A percentile compares a stretch with the other conserved stretches of the same genome.
phyloP scores from a whole-genome alignment of 1,140 invertebrate species.

The Maconellicoccus hirsutus region DNA sequence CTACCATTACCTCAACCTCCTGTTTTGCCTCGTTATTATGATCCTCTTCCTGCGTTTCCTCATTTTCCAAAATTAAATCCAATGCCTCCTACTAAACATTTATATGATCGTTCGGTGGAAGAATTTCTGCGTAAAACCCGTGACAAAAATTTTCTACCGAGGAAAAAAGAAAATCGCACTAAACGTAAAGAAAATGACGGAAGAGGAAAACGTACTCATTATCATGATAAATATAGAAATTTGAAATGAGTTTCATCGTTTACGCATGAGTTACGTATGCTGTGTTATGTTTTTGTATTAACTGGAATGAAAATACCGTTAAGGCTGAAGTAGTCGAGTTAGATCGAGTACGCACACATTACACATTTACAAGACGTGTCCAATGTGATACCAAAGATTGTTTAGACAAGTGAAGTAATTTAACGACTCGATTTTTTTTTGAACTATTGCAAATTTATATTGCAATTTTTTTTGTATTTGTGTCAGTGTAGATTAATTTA shows the following conservation, averaged over 20 bases:
- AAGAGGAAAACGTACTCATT: not conserved
- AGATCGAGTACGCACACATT: not conserved
- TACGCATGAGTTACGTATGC: not conserved
- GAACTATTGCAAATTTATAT: too few species aligned
- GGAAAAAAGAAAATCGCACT: not conserved
- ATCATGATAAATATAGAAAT: not conserved
- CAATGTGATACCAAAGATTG: not conserved
- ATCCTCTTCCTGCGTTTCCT: conserved; percentile 10
- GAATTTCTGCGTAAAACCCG: not conserved
- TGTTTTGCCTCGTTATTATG: conserved; percentile 25
- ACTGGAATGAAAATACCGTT: not conserved
- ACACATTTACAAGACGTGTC: not conserved
- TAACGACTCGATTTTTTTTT: too few species aligned
- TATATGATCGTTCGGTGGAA: not conserved
- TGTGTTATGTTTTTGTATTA: not conserved
- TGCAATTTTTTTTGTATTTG: too few species aligned
- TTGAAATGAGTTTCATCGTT: not conserved
- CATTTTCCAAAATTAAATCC: conserved; percentile 1
- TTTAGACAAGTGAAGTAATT: not conserved
- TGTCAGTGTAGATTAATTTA: too few species aligned
- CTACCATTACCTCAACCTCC: conserved; percentile 19
- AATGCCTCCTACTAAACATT: not conserved
- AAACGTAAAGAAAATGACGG: not conserved
- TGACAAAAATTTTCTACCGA: not conserved
- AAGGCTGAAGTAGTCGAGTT: not conserved